Evolutionary conservation across 1,140 invertebrate species (phyloP).

Genomic region (Fopius arisanus): DNA sequence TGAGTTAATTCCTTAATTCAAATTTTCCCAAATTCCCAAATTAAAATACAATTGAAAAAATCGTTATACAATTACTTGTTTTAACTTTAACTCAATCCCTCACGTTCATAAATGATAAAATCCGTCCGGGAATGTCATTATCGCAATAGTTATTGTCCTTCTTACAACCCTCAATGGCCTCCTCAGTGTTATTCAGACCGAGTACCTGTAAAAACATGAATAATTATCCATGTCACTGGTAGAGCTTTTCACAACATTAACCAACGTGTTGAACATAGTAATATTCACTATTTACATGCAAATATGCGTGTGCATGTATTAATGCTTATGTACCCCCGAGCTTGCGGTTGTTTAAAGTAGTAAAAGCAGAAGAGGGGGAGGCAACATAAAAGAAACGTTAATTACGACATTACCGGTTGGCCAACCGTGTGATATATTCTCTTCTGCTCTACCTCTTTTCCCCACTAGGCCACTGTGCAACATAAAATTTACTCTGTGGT

Average conservation of each 20-base stretch:
- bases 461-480: neutral
- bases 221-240: neutral
- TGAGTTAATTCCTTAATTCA: too few relatives aligned
- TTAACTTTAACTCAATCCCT: too few relatives aligned
- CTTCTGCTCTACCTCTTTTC: constrained; percentile 21
- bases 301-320: constrained; percentile 21
- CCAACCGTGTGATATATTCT: constrained; percentile 43
- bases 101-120: too few relatives aligned
- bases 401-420: constrained; percentile 48
- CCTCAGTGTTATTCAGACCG: neutral
- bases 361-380: constrained; percentile 39
- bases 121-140: too few relatives aligned
- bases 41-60: too few relatives aligned
- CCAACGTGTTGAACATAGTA: constrained; percentile 3
- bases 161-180: neutral
- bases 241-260: neutral
- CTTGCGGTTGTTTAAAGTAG: constrained; percentile 41
- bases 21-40: too few relatives aligned
- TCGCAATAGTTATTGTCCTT: neutral
- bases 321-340: constrained; percentile 17
- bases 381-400: constrained; percentile 51
- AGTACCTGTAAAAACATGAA: constrained; percentile 1
- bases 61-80: too few relatives aligned
- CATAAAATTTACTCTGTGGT: neutral
- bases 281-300: constrained; percentile 12